Conservation (phyloP, 2,888 invertebrate species). For the Ochlodes sylvanus region DNA sequence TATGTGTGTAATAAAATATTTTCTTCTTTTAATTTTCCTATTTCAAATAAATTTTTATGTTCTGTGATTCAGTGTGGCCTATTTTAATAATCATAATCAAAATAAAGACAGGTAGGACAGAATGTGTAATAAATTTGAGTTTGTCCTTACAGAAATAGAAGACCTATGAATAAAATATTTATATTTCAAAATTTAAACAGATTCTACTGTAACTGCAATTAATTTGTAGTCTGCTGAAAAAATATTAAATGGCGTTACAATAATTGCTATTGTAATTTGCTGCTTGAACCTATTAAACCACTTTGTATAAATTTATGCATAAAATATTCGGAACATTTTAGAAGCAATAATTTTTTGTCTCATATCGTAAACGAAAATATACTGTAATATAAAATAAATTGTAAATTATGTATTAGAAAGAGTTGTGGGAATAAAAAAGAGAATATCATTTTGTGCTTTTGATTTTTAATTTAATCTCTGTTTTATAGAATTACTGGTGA, state of each 20-base stretch:
- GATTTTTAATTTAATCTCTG: not conserved
- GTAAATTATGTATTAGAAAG: conserved; percentile 64
- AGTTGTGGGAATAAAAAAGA: conserved; percentile 67
- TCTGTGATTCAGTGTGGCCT: no score
- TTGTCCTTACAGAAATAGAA: no score
- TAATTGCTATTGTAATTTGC: not conserved
- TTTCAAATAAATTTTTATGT: not conserved
- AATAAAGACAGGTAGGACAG: no score
- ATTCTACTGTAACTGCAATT: no score
- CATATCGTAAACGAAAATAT: conserved; percentile 70
- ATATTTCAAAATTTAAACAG: no score
- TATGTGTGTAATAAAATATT: not conserved
- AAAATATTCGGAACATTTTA: conserved; percentile 47
- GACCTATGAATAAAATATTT: no score
- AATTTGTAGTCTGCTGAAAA: not conserved
- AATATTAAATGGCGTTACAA: not conserved
- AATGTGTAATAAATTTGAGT: no score
- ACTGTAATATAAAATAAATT: conserved; percentile 51
- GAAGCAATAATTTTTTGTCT: conserved; percentile 72
- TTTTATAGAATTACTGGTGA: no score
- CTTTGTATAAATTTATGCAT: not conserved
- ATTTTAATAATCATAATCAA: no score
- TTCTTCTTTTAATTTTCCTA: conserved; percentile 3
- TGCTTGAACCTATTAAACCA: not conserved
- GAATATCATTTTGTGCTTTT: conserved; percentile 9